Percentiles rank a stretch among this genome's conserved stretches.
Evolutionary conservation across 2,888 invertebrate species (phyloP).

Genomic region (Leptinotarsa juncta): DNA sequence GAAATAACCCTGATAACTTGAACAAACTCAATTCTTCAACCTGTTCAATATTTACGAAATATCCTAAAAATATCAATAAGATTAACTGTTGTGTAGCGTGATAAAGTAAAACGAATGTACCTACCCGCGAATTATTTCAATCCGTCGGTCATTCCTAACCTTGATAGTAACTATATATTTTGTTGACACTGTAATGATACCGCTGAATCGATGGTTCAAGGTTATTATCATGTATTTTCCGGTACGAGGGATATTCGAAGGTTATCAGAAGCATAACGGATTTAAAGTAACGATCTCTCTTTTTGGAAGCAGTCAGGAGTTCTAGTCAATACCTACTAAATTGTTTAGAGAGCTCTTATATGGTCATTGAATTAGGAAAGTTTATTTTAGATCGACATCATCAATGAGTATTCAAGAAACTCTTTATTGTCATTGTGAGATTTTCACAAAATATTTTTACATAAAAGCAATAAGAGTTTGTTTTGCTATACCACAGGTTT

Average conservation of each 20-base stretch:
- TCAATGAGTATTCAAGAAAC: too few relatives aligned
- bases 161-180: slow-evolving; percentile 25
- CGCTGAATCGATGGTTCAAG: slow-evolving; percentile 23
- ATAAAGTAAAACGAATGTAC: not conserved
- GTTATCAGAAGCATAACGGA: not conserved
- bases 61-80: slow-evolving; percentile 18
- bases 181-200: slow-evolving; percentile 15
- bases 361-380: too few relatives aligned
- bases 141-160: not conserved
- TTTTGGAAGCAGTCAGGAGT: too few relatives aligned
- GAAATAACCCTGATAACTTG: slow-evolving; percentile 23
- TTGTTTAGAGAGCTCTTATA: too few relatives aligned
- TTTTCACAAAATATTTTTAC: too few relatives aligned
- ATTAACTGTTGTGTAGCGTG: not conserved
- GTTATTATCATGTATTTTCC: slow-evolving; percentile 9
- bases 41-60: slow-evolving; percentile 25
- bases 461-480: too few relatives aligned
- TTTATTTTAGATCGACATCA: too few relatives aligned
- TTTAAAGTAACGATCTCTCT: not conserved
- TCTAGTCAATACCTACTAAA: too few relatives aligned
- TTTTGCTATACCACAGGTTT: too few relatives aligned
- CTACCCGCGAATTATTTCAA: not conserved
- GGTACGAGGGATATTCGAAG: slow-evolving; percentile 5
- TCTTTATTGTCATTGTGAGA: too few relatives aligned
- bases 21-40: slow-evolving; percentile 19